These are phyloP conservation scores for Micronycteris hirsuta DNA, from an alignment of 2,113 vertebrate genomes.

Conservation along the genomic window DNA sequence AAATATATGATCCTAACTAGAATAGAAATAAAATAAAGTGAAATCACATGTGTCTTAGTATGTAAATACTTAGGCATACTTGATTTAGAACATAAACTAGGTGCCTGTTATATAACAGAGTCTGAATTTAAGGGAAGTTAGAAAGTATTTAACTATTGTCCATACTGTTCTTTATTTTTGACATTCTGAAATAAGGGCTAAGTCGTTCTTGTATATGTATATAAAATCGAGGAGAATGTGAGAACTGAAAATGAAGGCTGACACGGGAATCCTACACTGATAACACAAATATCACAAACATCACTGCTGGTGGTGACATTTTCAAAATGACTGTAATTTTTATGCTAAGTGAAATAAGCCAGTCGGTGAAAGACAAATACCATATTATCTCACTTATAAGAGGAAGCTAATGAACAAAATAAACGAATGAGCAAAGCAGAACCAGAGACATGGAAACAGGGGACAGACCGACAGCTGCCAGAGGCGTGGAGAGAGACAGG, in stretches of 20 bases:
- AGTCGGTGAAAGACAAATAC: no score
- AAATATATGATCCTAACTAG: background rate
- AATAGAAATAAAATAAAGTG: background rate
- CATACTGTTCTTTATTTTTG: slow-evolving; percentile 41
- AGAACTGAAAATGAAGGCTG: slow-evolving; percentile 47
- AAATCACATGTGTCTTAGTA: background rate
- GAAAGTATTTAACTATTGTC: slow-evolving; percentile 12
- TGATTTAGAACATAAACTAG: background rate
- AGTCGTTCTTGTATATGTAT: background rate
- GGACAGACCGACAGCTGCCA: no score
- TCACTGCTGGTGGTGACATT: background rate
- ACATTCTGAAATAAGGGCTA: slow-evolving; percentile 49
- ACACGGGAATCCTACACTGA: background rate
- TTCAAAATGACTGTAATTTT: background rate
- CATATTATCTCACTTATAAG: no score
- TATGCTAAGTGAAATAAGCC: no score
- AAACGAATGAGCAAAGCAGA: no score
- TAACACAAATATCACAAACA: background rate
- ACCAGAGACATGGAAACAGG: no score
- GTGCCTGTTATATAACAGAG: background rate
- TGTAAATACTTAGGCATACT: background rate
- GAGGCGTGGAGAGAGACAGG: no score
- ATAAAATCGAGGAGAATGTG: slow-evolving; percentile 37
- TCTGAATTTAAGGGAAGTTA: background rate
- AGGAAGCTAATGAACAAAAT: no score